phyloP scores from a whole-genome alignment of 2,113 vertebrate genomes.

The Phylloscopus whistleri region DNA sequence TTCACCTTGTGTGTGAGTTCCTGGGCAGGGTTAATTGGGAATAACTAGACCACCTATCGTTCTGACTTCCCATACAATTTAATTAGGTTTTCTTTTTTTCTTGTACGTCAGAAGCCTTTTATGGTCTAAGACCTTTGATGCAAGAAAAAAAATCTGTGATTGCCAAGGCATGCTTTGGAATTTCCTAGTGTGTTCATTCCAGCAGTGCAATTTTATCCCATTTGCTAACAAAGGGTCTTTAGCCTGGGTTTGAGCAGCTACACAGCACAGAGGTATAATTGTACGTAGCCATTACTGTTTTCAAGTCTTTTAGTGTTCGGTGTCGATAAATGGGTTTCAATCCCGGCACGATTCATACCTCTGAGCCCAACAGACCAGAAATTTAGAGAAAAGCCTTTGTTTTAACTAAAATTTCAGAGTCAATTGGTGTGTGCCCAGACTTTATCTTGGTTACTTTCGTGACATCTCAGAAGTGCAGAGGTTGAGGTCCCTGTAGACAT shows the following conservation, averaged over 20 bases:
- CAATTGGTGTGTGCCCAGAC: not conserved
- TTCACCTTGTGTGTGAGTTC: not conserved
- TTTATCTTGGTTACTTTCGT: not conserved
- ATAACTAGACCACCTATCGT: not conserved
- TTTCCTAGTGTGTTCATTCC: not conserved
- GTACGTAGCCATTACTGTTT: not conserved
- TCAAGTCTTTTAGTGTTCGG: not conserved
- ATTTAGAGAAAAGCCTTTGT: not conserved
- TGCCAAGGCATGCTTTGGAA: not conserved
- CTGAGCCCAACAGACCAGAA: not conserved
- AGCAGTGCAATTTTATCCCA: not conserved
- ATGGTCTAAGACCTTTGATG: not conserved
- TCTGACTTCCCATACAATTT: conserved; percentile 16
- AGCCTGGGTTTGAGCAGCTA: not conserved
- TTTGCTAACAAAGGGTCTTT: not conserved
- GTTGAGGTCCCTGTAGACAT: not conserved
- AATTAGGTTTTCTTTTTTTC: conserved; percentile 29
- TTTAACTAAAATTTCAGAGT: not conserved
- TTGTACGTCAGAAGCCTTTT: not conserved
- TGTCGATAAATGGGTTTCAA: not conserved
- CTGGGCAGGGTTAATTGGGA: conserved; percentile 20
- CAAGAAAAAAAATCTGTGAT: not conserved
- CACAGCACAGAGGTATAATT: not conserved
- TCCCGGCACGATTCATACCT: not conserved
- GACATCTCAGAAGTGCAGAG: not conserved